These are phyloP conservation scores for Crocodylus rhombifer DNA, from an alignment of 2,797 vertebrate genomes.

Conservation along the genomic window DNA sequence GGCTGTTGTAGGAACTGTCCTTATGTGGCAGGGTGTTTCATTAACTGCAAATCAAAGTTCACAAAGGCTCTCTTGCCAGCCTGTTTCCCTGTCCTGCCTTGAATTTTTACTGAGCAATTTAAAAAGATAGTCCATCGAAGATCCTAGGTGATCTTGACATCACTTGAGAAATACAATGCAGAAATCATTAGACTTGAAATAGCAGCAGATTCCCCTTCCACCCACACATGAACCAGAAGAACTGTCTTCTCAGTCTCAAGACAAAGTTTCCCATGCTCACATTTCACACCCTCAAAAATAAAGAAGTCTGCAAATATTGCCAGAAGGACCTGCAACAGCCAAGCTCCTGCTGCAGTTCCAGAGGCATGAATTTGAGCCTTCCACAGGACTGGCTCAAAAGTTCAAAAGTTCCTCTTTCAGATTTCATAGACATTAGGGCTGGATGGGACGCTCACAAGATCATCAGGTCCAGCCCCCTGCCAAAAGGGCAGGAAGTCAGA, in stretches of 20 bases:
- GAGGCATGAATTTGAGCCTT: no score
- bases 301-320: neutral
- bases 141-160: neutral
- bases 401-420: no score
- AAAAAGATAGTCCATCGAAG: neutral
- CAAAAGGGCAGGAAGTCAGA: no score
- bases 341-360: neutral
- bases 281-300: neutral
- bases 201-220: neutral
- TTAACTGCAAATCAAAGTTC: neutral
- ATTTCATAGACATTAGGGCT: no score
- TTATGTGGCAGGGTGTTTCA: neutral
- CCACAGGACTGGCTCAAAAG: no score
- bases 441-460: no score
- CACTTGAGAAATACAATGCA: rapidly evolving
- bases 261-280: neutral
- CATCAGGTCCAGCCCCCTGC: no score
- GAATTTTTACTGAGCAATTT: neutral
- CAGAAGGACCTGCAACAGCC: neutral
- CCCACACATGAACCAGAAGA: neutral
- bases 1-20: neutral
- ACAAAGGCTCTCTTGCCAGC: rapidly evolving
- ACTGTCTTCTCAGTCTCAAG: rapidly evolving
- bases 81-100: rapidly evolving
- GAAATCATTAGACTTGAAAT: neutral